phyloP scores from a whole-genome alignment of 2,797 vertebrate species.

The Toxotes lorentzi region DNA sequence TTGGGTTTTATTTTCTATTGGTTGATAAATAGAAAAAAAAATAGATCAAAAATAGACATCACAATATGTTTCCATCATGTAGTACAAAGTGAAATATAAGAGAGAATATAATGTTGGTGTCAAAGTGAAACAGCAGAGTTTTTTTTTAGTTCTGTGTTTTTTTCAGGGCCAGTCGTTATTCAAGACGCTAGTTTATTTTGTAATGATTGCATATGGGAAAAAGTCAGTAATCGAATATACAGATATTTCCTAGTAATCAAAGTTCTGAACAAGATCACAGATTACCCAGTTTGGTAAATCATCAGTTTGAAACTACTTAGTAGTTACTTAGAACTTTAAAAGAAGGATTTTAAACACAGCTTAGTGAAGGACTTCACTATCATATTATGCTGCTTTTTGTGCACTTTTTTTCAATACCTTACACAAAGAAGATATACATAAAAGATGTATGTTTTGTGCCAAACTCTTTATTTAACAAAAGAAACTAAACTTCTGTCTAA shows the following conservation, averaged over 20 bases:
- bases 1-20: slow-evolving; percentile 9
- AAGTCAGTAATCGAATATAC: no score
- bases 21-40: background rate
- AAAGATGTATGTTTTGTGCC: background rate
- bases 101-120: background rate
- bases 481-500: background rate
- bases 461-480: background rate
- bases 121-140: background rate
- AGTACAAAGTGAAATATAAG: background rate
- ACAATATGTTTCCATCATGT: background rate
- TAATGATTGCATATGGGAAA: background rate
- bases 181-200: no score
- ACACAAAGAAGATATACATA: background rate
- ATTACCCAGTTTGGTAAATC: background rate
- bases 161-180: no score
- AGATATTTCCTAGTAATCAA: no score
- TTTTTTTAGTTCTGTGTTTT: background rate
- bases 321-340: no score
- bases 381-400: no score
- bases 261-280: no score
- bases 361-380: no score
- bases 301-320: background rate
- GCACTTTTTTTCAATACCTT: background rate
- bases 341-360: no score
- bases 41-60: background rate